phyloP scores from a whole-genome alignment of 2,113 vertebrate species.

The Acinonyx jubatus region DNA sequence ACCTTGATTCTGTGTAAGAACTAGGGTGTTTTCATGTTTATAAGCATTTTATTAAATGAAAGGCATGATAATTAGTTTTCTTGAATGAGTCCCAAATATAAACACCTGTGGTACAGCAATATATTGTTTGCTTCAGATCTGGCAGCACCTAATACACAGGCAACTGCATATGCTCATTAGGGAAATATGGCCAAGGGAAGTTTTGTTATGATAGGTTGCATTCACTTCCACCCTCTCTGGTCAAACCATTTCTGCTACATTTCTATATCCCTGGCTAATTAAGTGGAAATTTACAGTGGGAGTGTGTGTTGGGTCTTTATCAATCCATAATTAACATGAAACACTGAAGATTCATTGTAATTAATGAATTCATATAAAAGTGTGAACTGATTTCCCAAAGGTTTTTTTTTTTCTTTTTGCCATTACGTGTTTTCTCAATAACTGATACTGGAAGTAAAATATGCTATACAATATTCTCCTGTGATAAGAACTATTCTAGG shows the following conservation, averaged over 20 bases:
- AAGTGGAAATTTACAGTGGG: neutral
- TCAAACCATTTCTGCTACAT: neutral
- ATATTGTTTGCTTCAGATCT: neutral
- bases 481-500: neutral
- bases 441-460: neutral
- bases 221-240: neutral
- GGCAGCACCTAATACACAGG: neutral
- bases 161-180: neutral
- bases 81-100: neutral
- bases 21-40: neutral
- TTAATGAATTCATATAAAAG: neutral
- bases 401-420: neutral
- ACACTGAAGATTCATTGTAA: neutral
- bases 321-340: neutral
- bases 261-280: neutral
- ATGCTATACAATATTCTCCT: neutral
- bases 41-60: neutral
- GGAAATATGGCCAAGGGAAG: neutral
- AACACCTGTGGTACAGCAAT: neutral
- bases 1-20: neutral
- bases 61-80: neutral
- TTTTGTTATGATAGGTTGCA: neutral
- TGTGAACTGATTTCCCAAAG: neutral
- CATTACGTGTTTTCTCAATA: neutral
- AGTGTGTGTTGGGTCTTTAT: neutral